phyloP scores from a whole-genome alignment of 2,888 invertebrate species.

The Anticlea derivata region DNA sequence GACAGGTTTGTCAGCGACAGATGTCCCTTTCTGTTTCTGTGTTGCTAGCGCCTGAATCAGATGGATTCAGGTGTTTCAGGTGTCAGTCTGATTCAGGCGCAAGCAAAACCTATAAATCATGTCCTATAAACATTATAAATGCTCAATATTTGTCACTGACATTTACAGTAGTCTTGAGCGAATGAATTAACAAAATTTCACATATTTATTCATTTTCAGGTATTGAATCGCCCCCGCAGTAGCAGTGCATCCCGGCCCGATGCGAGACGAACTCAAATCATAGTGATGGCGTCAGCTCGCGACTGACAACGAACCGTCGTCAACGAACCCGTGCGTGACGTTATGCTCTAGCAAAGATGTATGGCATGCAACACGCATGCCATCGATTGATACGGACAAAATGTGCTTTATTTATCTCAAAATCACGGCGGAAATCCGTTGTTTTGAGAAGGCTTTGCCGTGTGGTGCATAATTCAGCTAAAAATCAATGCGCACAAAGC shows the following conservation, averaged over 20 bases:
- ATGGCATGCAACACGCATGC: constrained; percentile 40
- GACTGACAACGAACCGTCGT: constrained; percentile 65
- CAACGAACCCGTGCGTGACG: constrained; percentile 61
- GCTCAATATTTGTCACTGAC: too few species aligned
- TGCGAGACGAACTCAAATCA: constrained; percentile 64
- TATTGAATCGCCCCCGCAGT: constrained; percentile 69
- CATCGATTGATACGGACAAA: constrained; percentile 15
- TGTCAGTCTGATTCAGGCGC: too few species aligned
- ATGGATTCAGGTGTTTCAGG: too few species aligned
- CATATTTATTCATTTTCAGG: too few species aligned
- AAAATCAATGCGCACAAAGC: too few species aligned
- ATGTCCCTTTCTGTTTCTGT: too few species aligned
- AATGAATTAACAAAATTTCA: too few species aligned
- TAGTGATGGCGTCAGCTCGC: constrained; percentile 61
- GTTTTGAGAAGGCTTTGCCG: not conserved
- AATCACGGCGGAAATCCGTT: not conserved
- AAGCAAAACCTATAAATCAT: too few species aligned
- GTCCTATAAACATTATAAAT: too few species aligned
- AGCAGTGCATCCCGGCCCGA: constrained; percentile 59
- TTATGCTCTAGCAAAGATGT: constrained; percentile 66
- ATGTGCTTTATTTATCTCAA: not conserved
- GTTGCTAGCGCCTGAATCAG: too few species aligned
- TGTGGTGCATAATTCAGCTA: not conserved
- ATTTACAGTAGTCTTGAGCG: too few species aligned
- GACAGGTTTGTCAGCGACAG: too few species aligned